Evolutionary conservation across 2,113 vertebrate species (phyloP).

Genomic region (Arenaria interpres): DNA sequence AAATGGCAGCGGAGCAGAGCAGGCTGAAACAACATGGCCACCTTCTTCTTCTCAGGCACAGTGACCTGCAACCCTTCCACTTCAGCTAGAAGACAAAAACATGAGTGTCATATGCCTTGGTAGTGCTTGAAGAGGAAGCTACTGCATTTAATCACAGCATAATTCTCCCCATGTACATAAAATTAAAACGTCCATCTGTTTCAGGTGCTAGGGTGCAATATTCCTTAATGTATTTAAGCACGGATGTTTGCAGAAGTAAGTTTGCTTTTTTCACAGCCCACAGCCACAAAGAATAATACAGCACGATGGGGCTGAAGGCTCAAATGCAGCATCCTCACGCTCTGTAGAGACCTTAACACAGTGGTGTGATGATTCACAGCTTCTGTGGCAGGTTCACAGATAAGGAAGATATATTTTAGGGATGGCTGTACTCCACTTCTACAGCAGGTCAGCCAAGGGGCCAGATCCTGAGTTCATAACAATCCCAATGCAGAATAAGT

Average conservation of each 20-base stretch:
- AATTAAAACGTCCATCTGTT: background rate
- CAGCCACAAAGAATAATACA: background rate
- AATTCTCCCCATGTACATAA: background rate
- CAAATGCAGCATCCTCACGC: background rate
- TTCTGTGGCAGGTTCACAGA: background rate
- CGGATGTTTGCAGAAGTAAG: background rate
- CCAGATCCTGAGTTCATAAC: background rate
- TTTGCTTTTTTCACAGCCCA: background rate
- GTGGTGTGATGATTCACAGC: rapidly evolving
- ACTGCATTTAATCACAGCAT: background rate
- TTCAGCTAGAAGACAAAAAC: conserved; percentile 73
- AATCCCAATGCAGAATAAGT: background rate
- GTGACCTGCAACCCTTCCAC: conserved; percentile 85
- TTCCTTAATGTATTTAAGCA: background rate
- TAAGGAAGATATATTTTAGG: background rate
- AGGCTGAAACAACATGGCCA: conserved; percentile 94
- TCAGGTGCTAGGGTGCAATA: background rate
- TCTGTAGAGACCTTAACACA: background rate
- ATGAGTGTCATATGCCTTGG: background rate
- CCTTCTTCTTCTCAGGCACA: conserved; percentile 86
- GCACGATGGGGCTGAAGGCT: background rate
- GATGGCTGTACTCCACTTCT: background rate
- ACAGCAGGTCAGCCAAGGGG: background rate
- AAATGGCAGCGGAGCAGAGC: conserved; percentile 92
- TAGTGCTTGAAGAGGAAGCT: background rate